Percentiles rank a stretch among this genome's conserved stretches.
phyloP scores from a whole-genome alignment of 53 echinoderm and acorn worm genomes.

The Arbacia lixula region DNA sequence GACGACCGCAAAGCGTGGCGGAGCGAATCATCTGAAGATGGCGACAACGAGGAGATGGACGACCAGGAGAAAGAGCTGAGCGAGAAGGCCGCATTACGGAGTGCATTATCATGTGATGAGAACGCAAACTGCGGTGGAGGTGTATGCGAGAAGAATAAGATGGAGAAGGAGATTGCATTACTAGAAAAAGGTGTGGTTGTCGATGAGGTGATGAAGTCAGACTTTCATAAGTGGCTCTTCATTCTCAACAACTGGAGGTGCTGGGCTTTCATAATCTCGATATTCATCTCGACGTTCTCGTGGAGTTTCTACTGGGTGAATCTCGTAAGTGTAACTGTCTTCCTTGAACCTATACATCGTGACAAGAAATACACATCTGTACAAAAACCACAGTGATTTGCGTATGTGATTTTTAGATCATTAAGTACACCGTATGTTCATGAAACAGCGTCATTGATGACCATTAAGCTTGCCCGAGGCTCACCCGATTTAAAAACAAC shows the following conservation, averaged over 20 bases:
- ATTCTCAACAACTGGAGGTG: slow-evolving; percentile 19
- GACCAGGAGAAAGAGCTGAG: too few relatives aligned
- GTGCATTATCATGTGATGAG: background rate
- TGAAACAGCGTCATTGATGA: too few relatives aligned
- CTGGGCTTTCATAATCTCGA: slow-evolving; percentile 12
- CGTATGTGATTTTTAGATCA: too few relatives aligned
- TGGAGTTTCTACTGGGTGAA: slow-evolving; percentile 71
- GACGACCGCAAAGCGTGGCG: slow-evolving; percentile 25
- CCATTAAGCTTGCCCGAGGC: too few relatives aligned
- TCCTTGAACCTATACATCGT: too few relatives aligned
- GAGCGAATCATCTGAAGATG: background rate
- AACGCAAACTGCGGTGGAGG: slow-evolving; percentile 1
- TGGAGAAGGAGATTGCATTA: background rate
- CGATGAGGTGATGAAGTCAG: slow-evolving; percentile 8
- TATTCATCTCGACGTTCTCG: slow-evolving; percentile 43
- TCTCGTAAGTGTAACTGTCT: slow-evolving; percentile 59
- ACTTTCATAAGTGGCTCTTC: slow-evolving; percentile 9
- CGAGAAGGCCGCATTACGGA: slow-evolving; percentile 10
- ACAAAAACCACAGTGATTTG: too few relatives aligned
- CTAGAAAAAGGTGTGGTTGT: slow-evolving; percentile 5
- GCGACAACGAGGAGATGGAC: background rate
- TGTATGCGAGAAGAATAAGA: background rate
- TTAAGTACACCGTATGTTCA: too few relatives aligned
- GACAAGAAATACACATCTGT: too few relatives aligned
- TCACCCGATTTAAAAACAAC: too few relatives aligned